Conservation (phyloP, 2,888 invertebrate genomes). For the Meghimatium bilineatum region DNA sequence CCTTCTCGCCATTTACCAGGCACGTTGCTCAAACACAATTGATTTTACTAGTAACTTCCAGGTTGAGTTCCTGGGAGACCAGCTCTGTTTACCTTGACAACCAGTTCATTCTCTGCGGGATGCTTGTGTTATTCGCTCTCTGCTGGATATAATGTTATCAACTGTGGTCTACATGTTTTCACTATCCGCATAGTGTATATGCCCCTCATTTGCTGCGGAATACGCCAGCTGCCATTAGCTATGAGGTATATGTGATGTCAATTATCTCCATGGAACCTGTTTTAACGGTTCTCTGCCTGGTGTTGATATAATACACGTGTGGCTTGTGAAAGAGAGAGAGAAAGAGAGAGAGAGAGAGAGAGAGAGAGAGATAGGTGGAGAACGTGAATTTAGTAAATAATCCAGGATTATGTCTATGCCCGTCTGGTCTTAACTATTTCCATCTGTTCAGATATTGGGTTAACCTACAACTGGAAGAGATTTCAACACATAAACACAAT, state of each 20-base stretch:
- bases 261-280: background rate
- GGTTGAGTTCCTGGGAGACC: background rate
- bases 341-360: background rate
- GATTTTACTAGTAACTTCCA: background rate
- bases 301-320: background rate
- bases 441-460: background rate
- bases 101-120: background rate
- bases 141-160: background rate
- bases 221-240: background rate
- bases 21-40: background rate
- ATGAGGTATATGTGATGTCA: background rate
- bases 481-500: no score
- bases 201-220: background rate
- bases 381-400: background rate
- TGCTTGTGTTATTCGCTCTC: background rate
- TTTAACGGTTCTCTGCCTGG: background rate
- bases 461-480: background rate
- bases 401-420: background rate
- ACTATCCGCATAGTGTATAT: background rate
- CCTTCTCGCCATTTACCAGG: background rate
- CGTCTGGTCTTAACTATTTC: background rate
- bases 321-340: background rate
- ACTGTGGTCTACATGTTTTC: background rate
- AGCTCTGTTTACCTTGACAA: background rate
- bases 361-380: background rate